Evolutionary conservation across 1,140 invertebrate species (phyloP), one percentile per base, ranked within the genome.

Genomic region (Stegodyphus dumicola): DNA sequence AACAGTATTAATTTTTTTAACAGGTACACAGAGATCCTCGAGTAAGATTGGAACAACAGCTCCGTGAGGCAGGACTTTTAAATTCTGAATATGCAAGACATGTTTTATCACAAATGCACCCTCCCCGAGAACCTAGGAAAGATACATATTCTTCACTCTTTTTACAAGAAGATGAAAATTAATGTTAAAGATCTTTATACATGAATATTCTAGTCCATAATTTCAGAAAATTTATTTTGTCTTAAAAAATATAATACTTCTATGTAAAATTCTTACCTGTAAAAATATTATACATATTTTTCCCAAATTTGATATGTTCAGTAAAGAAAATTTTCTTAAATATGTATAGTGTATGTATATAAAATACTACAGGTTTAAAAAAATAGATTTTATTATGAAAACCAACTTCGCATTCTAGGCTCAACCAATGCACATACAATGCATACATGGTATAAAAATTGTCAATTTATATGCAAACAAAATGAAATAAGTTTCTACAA

Each of bases 61-160:
- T 86, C 7, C 77, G 85, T 7, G 85, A 86, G 60, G 77, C 85
- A 54, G 77, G 70, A 56, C 77, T 86, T 17, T 67, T 86, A 18
- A 74, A 80, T 70, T 86, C 85, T 4, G 85, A 86, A 51, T 86
- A 86, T 53, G 85, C 85, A 75, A 75, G 85, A 56, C 70, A 80
- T 13, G 76, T 86, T 70, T n/a, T 86, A 10, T 77, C 67, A 69
- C 77, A 80, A 76, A 49, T 80, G 77, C 77, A 86, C 77, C 71
- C 85, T 18, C 77, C 73, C 48, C 33, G 77, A 33, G 85, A 86
- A 77, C 85, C 85, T 52, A 66, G 85, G 54, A 79, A 76, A 76
- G 85, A 86, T 70, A 86, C 77, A 13, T 5, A 76, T 53, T 86
- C 85, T 53, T 75, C 85, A 53, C 64, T 86, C 54, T 80, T 81